Percentiles rank a stretch among this genome's conserved stretches.
phyloP scores from a whole-genome alignment of 2,797 vertebrate genomes.

The Peromyscus melanophrys region DNA sequence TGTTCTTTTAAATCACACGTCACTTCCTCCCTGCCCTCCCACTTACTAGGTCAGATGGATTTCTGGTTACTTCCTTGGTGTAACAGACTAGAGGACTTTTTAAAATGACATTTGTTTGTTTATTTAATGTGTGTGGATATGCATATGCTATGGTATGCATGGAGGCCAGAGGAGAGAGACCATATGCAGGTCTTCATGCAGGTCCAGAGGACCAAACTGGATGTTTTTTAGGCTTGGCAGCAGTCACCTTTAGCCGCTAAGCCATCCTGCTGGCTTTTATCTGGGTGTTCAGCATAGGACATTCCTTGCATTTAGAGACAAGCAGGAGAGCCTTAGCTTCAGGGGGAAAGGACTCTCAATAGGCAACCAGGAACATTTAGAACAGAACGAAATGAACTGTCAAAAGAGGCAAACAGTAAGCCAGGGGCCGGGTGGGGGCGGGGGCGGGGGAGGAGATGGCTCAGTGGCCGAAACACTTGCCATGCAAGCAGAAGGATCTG shows the following conservation, averaged over 20 bases:
- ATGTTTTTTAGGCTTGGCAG: not conserved
- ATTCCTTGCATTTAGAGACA: conserved; percentile 14
- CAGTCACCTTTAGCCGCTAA: not conserved
- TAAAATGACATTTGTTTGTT: not conserved
- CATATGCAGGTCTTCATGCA: too few relatives aligned
- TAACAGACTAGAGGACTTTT: not conserved
- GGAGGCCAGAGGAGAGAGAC: not conserved
- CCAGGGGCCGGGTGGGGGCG: not conserved
- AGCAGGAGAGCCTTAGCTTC: conserved; percentile 20
- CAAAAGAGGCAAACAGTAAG: conserved; percentile 23
- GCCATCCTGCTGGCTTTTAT: not conserved
- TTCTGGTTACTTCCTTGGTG: conserved; percentile 4
- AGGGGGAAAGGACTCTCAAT: not conserved
- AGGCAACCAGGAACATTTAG: not conserved
- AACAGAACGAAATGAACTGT: not conserved
- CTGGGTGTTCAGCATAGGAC: not conserved
- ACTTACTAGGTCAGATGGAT: not conserved
- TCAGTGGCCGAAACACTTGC: not conserved
- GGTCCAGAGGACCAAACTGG: not conserved
- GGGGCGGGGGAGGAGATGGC: not conserved
- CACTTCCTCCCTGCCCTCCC: not conserved
- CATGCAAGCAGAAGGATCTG: not conserved
- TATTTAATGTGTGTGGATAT: not conserved
- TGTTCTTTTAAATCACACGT: not conserved
- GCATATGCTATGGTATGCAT: too few relatives aligned